Conservation (phyloP, 2,888 invertebrate genomes). For the Hydroisotoma schaefferi region DNA sequence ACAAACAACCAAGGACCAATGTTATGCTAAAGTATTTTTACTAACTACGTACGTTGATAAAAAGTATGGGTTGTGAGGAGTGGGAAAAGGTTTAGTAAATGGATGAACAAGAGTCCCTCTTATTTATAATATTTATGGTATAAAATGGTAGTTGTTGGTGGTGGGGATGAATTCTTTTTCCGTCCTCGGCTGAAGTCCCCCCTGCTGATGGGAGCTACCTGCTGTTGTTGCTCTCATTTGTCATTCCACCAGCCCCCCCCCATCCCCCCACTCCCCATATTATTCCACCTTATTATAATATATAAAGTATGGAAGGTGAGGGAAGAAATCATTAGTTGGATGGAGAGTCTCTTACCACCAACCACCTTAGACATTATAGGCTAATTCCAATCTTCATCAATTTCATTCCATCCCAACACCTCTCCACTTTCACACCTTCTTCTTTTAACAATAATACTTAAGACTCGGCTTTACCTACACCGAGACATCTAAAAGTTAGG, state of each 20-base stretch:
- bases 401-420: slow-evolving; percentile 21
- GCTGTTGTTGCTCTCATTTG: slow-evolving; percentile 12
- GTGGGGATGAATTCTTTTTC: slow-evolving; percentile 34
- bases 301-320: background rate
- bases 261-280: slow-evolving; percentile 27
- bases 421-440: background rate
- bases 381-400: slow-evolving; percentile 41
- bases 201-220: slow-evolving; percentile 41
- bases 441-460: background rate
- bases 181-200: slow-evolving; percentile 20
- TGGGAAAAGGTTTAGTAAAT: no score
- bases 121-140: background rate
- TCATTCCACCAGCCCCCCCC: slow-evolving; percentile 19
- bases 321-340: background rate
- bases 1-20: no score
- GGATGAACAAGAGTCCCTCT: no score
- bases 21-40: no score
- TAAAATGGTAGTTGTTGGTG: background rate
- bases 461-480: no score
- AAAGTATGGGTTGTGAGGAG: no score
- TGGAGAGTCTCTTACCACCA: background rate
- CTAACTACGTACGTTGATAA: no score
- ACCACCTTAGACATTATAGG: slow-evolving; percentile 22
- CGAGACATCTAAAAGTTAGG: no score
- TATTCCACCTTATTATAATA: slow-evolving; percentile 15